Base-by-base conservation (phyloP, 2,113 vertebrate species). In the Neotoma lepida region DNA sequence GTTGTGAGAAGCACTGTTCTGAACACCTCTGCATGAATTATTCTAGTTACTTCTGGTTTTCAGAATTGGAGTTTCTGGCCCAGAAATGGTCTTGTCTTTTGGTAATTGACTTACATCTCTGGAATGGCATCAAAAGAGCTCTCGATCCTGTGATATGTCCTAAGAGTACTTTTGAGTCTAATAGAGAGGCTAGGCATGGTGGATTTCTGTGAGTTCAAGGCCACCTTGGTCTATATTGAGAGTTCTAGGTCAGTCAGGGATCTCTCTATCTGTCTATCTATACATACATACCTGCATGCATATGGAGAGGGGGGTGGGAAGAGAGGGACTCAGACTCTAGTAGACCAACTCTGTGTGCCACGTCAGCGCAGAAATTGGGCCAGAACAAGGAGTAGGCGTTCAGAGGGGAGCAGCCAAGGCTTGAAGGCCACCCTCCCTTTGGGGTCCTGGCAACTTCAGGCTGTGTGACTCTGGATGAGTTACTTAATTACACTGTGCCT, bases 11-110 rank as follows among this genome's bases (percentile, higher is more conserved):
- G 18, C 33, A 15, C 74, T 39, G 39, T 13, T 46, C 7, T n/a
- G 14, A 17, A 17, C 39, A 15, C 70, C 12, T 44, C 46, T 49
- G 0, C 7, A 0, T 12, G 9, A 15, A 1, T n/a, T 46, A 6
- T 88, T 64, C 71, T 54, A 7, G 87, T 86, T 84, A 68, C 44
- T 39, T 3, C 18, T 46, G 74, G 22, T 70, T 82, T 64, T 46
- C 70, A 49, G 58, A 46, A 44, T 12, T 9, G 68, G 35, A 44
- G 61, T 49, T 66, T 51, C 39, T n/a, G 54, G 4, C n/a, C 81
- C 44, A 89, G 63, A 87, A 93, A 54, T 15, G 20, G 33, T 15
- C 4, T 0, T 41, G 10, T 33, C 49, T 92, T 64, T 74, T 28
- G 30, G 5, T 41, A 14, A 54, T 74, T 93, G 51, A 66, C 6